Evolutionary conservation across 2,888 invertebrate species (phyloP).

Genomic region (Trichogramma evanescens): DNA sequence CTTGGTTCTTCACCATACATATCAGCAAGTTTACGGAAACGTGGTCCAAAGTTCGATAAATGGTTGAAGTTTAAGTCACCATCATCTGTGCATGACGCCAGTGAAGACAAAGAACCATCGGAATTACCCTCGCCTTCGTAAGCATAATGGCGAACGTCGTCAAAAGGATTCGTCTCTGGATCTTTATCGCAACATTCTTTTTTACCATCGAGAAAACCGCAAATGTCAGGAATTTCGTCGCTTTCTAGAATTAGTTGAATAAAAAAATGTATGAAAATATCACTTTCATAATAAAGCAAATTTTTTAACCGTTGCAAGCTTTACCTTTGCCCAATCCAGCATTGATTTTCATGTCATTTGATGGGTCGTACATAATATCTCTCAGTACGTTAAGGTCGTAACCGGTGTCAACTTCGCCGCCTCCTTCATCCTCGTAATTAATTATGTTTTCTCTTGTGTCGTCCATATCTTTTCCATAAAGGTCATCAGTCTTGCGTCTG

Average conservation of each 20-base stretch:
- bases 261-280: not conserved
- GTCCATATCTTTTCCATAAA: conserved; percentile 85
- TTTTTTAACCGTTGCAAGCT: not conserved
- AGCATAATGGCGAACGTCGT: conserved; percentile 95
- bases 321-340: conserved; percentile 15
- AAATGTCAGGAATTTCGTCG: conserved; percentile 74
- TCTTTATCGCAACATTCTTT: conserved; percentile 87
- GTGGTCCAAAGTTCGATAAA: conserved; percentile 89
- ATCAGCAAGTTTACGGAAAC: conserved; percentile 87
- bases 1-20: conserved; percentile 89
- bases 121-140: conserved; percentile 93
- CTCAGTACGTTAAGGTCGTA: conserved; percentile 80
- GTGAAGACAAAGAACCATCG: conserved; percentile 84
- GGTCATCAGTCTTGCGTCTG: conserved; percentile 75
- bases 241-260: conserved; percentile 39
- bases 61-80: conserved; percentile 92
- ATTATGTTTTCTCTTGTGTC: conserved; percentile 96
- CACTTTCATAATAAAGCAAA: not conserved
- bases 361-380: conserved; percentile 56
- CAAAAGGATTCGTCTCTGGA: conserved; percentile 84
- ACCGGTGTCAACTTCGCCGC: conserved; percentile 93
- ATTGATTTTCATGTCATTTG: conserved; percentile 52
- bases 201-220: conserved; percentile 83
- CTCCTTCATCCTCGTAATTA: conserved; percentile 96
- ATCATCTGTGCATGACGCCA: conserved; percentile 87